Base-by-base conservation (phyloP, 2,113 vertebrate genomes). In the Rana temporaria region DNA sequence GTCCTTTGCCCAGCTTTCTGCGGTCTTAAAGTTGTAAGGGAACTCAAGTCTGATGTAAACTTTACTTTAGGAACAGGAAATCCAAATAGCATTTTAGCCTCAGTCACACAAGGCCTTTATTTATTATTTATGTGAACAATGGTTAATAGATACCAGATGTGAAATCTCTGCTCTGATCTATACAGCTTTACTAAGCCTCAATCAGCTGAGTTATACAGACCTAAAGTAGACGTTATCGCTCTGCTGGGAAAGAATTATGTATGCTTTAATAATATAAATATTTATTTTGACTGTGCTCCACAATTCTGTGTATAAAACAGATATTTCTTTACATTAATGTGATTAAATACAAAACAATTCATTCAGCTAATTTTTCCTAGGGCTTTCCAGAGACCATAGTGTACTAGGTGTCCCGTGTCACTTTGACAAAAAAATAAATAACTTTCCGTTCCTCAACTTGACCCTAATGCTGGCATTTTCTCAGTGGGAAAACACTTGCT, bases 121-220 rank as follows among this genome's bases (percentile, higher is more conserved):
- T 84, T 79, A 57, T 84, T 84, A 57, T 84, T 87, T 84, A 79
- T 89, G 85, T 89, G 84, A 68, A 80, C 56, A 17, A 81, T 62
- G 81, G 68, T 84, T 93, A 91, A 92, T 87, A 85, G 71, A 85
- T 92, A 91, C 87, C 92, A 94, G 89, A 90, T 87, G 84, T 69
- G 88, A 79, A 85, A 48, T 53, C 86, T 85, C 26, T 84, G 62
- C 79, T 57, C 86, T 56, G 59, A 82, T 82, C 70, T 82, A 74
- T 57, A 74, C 9, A 20, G 24, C 32, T 55, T 53, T 64, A n/a
- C 57, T 18, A 7, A 24, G 32, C 26, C 18, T 32, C 67, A 38
- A 17, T 74, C 30, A 9, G 18, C 38, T 71, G 56, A 48, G 30
- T 57, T 59, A 24, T 19, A 34, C 22, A 15, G 56, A 32, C 72